Evolutionary conservation across 2,888 invertebrate species (phyloP), one percentile per base, ranked within the genome.

Genomic region (Ophioninae sp.): DNA sequence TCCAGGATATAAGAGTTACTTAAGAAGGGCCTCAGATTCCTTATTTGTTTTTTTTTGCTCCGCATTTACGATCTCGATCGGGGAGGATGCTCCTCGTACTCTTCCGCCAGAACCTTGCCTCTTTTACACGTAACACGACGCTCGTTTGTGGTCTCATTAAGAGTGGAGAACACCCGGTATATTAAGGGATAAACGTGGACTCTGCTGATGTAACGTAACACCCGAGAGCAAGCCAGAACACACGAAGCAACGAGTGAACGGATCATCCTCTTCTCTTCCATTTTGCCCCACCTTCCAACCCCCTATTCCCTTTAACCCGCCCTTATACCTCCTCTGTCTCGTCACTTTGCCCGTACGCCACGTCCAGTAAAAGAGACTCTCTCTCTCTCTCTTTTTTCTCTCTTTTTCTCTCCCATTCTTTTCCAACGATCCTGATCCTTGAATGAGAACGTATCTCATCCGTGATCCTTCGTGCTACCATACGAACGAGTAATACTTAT

Each of bases 131-230:
- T 89, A 91, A 91, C 82, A 86, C 89, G 90, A 91, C 84, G 89
- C 90, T 90, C 89, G 88, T 89, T 91, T 89, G 89, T 87, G 89
- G 89, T 85, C 90, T 91, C 90, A 90, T 91, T 91, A 91, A 89
- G 75, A 79, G 83, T 80, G 78, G 89, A 82, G 89, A 89, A 89
- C 91, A 90, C 90, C 90, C 91, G 89, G 88, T 90, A 88, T 89
- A 90, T 89, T 86, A 89, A 88, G 88, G 90, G 91, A 92, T 92
- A 91, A 91, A 88, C 89, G 88, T 89, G 88, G 89, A 88, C 74
- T 62, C 77, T 86, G 87, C 87, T 87, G 89, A 89, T 90, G 92
- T 91, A 92, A 92, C 88, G 90, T 88, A 90, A 92, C 90, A 91
- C 92, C 91, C 89, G 69, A 59, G 70, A 39, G 62, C 69, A 64